phyloP scores from a whole-genome alignment of 2,113 vertebrate species.

The Saguinus midas region DNA sequence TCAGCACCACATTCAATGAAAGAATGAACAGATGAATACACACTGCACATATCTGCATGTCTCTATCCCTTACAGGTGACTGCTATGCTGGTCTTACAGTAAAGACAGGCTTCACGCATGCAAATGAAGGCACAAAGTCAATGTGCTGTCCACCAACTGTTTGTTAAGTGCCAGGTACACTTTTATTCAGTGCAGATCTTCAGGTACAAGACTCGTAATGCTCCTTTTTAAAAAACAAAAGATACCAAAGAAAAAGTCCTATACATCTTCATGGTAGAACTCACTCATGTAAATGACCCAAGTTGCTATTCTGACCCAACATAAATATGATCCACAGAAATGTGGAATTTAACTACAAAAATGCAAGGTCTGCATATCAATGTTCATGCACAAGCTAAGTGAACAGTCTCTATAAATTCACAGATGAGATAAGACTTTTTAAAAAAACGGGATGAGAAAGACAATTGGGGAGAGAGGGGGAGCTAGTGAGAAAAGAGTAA shows the following conservation, averaged over 20 bases:
- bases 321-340: slow-evolving; percentile 64
- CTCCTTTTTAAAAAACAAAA: slow-evolving; percentile 44
- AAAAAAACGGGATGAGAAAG: slow-evolving; percentile 76
- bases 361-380: slow-evolving; percentile 65
- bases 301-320: slow-evolving; percentile 48
- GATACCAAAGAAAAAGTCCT: slow-evolving; percentile 59
- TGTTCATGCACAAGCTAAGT: slow-evolving; percentile 69
- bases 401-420: slow-evolving; percentile 80
- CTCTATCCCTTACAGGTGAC: not conserved
- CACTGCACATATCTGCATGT: not conserved
- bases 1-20: not conserved
- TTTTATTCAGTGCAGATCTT: slow-evolving; percentile 21
- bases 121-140: not conserved
- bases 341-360: slow-evolving; percentile 58
- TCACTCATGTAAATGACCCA: slow-evolving; percentile 53
- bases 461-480: slow-evolving; percentile 72
- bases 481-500: slow-evolving; percentile 80
- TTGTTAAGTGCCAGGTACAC: not conserved
- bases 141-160: not conserved
- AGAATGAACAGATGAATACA: not conserved
- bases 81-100: not conserved
- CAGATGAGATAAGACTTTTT: slow-evolving; percentile 84
- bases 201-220: not conserved
- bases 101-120: not conserved
- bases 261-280: slow-evolving; percentile 46